Conservation (phyloP, 2,888 invertebrate species). For the Thyatira batis region DNA sequence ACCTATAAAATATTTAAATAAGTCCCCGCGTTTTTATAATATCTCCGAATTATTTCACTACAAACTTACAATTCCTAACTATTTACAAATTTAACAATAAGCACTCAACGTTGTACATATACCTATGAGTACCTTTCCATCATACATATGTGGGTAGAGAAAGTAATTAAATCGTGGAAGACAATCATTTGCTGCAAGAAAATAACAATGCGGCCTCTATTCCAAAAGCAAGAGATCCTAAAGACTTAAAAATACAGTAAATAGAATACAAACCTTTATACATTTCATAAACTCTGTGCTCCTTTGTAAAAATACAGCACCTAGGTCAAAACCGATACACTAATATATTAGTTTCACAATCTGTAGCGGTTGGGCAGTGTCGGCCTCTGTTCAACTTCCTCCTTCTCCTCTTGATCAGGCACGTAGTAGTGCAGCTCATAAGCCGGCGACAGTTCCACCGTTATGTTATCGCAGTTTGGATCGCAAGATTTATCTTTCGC, state of each 20-base stretch:
- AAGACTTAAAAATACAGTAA: too few species aligned
- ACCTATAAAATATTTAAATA: neutral
- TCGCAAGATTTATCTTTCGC: constrained; percentile 36
- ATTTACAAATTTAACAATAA: neutral
- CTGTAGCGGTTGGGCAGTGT: constrained; percentile 35
- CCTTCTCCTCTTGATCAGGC: constrained; percentile 59
- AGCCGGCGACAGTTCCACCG: constrained; percentile 65
- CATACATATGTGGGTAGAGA: neutral
- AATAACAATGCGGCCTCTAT: too few species aligned
- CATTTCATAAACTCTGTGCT: too few species aligned
- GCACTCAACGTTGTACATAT: neutral
- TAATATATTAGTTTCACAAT: constrained; percentile 35
- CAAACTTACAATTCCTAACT: neutral
- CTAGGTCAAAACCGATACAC: too few species aligned
- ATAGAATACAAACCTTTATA: too few species aligned
- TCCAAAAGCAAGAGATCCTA: too few species aligned
- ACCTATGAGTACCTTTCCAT: constrained; percentile 1
- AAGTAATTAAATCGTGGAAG: neutral
- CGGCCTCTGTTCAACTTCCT: constrained; percentile 36
- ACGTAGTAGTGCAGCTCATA: constrained; percentile 75
- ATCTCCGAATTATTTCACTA: neutral
- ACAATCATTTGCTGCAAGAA: neutral
- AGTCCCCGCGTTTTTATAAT: neutral
- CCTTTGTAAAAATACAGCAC: too few species aligned
- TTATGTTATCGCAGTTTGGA: constrained; percentile 53